Evolutionary conservation across 1,140 invertebrate species (phyloP), one percentile per base, ranked within the genome.

Genomic region (Ericerus pela): DNA sequence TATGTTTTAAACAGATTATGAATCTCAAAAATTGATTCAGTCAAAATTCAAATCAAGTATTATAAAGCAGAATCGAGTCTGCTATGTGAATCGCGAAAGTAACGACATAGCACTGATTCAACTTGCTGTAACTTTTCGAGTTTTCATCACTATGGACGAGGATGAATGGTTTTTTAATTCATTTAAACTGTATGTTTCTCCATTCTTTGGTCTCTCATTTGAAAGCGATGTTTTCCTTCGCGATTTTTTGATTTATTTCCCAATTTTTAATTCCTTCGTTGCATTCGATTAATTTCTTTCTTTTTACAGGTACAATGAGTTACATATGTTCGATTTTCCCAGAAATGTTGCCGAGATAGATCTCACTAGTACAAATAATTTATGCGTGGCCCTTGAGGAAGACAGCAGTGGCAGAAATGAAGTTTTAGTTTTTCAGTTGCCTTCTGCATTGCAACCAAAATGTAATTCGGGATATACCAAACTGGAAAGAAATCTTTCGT

Each of bases 101-200:
- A n/a, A n/a, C n/a, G n/a, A n/a, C n/a, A n/a, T n/a, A n/a, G n/a
- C n/a, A n/a, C n/a, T n/a, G n/a, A n/a, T n/a, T n/a, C n/a, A n/a
- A n/a, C n/a, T n/a, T n/a, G n/a, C n/a, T n/a, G n/a, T n/a, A n/a
- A n/a, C n/a, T n/a, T n/a, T n/a, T n/a, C n/a, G n/a, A n/a, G n/a
- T n/a, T 8, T 8, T 41, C 5, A 18, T 41, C 4, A 47, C 10
- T 10, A 47, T 47, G 41, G 41, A 47, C 20, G 41, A 47, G 16
- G 41, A 47, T 24, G 18, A 47, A 47, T 47, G 41, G 41, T 47
- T 47, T 47, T 47, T 47, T 16, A 22, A 14, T 24, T 47, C 41
- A 4, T 24, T 47, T 24, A 47, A 47, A 14, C 10, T 18, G 41
- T 47, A 47, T 3, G 20, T 47, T 24, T 24, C 8, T 24, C 4